phyloP scores from a whole-genome alignment of 2,113 vertebrate species.

The Bucco capensis region DNA sequence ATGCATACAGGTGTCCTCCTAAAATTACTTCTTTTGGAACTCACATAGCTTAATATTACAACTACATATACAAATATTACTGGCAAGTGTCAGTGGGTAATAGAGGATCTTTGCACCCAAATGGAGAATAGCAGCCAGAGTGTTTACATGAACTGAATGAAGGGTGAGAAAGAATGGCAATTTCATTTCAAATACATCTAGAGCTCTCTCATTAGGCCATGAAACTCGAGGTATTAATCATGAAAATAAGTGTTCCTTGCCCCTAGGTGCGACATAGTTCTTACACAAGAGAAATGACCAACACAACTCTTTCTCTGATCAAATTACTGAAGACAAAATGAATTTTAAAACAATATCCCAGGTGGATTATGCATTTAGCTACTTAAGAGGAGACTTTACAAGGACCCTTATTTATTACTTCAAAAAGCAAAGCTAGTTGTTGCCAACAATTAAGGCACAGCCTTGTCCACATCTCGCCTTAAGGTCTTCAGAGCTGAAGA shows the following conservation, averaged over 20 bases:
- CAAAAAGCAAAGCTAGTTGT: slow-evolving; percentile 52
- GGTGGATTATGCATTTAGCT: slow-evolving; percentile 70
- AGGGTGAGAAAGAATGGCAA: not conserved
- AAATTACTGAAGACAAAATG: slow-evolving; percentile 76
- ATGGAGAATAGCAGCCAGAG: not conserved
- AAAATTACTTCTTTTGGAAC: not conserved
- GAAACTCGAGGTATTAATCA: slow-evolving; percentile 73
- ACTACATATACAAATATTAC: not conserved
- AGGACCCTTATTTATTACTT: slow-evolving; percentile 67
- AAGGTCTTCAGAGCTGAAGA: not conserved
- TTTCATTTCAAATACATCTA: slow-evolving; percentile 57
- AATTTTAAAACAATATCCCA: slow-evolving; percentile 75
- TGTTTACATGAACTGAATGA: slow-evolving; percentile 50
- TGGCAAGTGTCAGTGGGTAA: not conserved
- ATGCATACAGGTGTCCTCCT: not conserved
- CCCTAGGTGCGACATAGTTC: slow-evolving; percentile 65
- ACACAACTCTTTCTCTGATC: slow-evolving; percentile 66
- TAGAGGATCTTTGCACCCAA: not conserved
- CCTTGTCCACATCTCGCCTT: slow-evolving; percentile 41
- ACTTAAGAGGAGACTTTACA: slow-evolving; percentile 63
- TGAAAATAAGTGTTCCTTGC: slow-evolving; percentile 70
- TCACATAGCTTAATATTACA: not conserved
- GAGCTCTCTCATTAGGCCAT: slow-evolving; percentile 67
- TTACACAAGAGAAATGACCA: slow-evolving; percentile 68
- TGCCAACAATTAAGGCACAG: slow-evolving; percentile 66